Conservation (phyloP, 1,140 invertebrate species). For the Panonychus citri region DNA sequence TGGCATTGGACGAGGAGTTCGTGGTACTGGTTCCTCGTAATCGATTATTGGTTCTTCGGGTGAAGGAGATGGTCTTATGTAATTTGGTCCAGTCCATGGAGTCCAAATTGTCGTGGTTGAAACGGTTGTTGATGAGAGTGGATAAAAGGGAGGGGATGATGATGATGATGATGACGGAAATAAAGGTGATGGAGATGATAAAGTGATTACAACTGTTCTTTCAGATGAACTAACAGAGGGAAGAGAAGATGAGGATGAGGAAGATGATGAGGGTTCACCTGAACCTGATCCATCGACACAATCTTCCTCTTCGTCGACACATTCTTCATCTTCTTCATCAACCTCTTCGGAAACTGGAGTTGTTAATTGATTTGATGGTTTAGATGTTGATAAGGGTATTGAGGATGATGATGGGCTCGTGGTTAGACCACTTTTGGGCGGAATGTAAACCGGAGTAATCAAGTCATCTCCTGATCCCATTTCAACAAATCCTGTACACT, state of each 20-base stretch:
- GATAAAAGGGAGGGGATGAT: neutral
- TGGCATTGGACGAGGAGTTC: neutral
- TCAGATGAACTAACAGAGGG: neutral
- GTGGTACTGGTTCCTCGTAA: neutral
- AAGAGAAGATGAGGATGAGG: neutral
- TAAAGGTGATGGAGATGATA: neutral
- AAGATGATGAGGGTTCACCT: neutral
- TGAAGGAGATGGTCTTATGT: neutral
- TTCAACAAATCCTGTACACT: neutral
- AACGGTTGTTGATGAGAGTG: neutral
- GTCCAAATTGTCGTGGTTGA: neutral
- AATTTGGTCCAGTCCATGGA: neutral
- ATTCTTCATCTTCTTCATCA: neutral
- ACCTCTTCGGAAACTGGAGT: neutral
- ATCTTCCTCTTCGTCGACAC: neutral
- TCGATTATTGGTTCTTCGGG: neutral
- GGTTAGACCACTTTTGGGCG: slow-evolving; percentile 29
- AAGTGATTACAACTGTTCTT: neutral
- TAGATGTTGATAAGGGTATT: neutral
- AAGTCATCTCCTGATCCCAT: slow-evolving; percentile 21
- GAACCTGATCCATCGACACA: neutral
- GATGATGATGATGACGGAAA: neutral
- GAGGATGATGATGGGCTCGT: neutral
- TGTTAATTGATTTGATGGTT: neutral
- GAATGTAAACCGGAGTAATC: slow-evolving; percentile 71